These are phyloP conservation scores for Ceramica pisi DNA, from an alignment of 2,888 invertebrate genomes.

Conservation along the genomic window DNA sequence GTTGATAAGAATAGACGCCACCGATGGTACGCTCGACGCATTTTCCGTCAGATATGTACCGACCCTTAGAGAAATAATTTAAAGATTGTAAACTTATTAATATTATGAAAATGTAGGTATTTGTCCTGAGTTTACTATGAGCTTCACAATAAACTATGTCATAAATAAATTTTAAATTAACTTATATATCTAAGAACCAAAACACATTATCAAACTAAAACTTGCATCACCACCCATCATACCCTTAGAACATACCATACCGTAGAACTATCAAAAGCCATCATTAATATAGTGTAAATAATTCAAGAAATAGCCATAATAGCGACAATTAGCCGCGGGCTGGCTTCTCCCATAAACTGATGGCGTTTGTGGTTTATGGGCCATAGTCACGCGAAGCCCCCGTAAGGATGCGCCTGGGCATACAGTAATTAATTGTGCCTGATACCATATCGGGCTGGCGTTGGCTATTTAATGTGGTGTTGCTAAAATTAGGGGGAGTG, in stretches of 20 bases:
- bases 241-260: slow-evolving; percentile 55
- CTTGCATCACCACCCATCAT: slow-evolving; percentile 13
- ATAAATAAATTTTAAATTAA: background rate
- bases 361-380: slow-evolving; percentile 72
- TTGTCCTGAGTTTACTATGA: too few relatives aligned
- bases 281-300: slow-evolving; percentile 72
- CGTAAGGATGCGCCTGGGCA: slow-evolving; percentile 74
- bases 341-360: slow-evolving; percentile 67
- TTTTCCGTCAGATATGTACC: too few relatives aligned
- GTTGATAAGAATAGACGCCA: too few relatives aligned
- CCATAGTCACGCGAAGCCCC: slow-evolving; percentile 74
- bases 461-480: slow-evolving; percentile 44
- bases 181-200: background rate
- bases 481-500: slow-evolving; percentile 55
- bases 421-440: slow-evolving; percentile 73
- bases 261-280: slow-evolving; percentile 58
- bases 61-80: too few relatives aligned
- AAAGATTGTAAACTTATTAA: too few relatives aligned
- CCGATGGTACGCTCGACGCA: too few relatives aligned
- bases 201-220: background rate
- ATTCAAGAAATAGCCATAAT: slow-evolving; percentile 73
- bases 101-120: too few relatives aligned
- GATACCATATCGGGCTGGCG: slow-evolving; percentile 52
- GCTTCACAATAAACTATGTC: too few relatives aligned
- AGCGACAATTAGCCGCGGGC: slow-evolving; percentile 76